phyloP scores from a whole-genome alignment of 1,140 invertebrate species.

The Leptinotarsa lineolata region DNA sequence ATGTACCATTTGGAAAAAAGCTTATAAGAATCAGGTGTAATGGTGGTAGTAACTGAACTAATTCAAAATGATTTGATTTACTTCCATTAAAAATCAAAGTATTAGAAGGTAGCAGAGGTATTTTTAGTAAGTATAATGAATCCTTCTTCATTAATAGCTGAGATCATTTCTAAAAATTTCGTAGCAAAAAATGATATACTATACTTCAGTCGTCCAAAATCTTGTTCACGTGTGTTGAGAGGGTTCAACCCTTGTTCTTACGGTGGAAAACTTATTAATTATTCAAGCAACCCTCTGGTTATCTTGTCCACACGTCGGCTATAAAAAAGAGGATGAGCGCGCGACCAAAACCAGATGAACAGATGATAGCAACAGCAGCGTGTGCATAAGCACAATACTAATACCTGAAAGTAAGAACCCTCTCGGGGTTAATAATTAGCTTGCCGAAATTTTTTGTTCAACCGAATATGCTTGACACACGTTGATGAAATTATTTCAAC shows the following conservation, averaged over 20 bases:
- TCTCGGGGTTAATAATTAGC: conserved; percentile 21
- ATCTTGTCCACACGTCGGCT: conserved; percentile 24
- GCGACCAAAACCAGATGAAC: conserved; percentile 19
- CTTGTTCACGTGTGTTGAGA: neutral
- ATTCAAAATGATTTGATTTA: no score
- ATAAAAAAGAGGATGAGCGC: conserved; percentile 24
- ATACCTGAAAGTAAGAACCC: conserved; percentile 26
- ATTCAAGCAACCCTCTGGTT: conserved; percentile 22
- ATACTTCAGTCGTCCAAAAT: neutral
- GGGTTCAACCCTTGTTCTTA: conserved; percentile 16
- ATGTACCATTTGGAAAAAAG: no score
- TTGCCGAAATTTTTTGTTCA: neutral
- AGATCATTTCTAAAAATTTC: no score
- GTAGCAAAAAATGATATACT: no score
- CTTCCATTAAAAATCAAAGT: no score
- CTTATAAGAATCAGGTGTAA: no score
- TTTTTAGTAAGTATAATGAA: no score
- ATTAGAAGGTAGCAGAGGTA: no score
- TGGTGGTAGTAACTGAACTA: no score
- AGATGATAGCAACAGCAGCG: conserved; percentile 22
- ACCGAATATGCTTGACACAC: neutral
- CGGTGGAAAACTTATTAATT: conserved; percentile 13
- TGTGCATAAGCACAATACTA: conserved; percentile 18
- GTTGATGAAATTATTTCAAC: no score
- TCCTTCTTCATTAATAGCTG: no score